Percentiles rank a stretch among this genome's conserved stretches.
Evolutionary conservation across 2,113 vertebrate species (phyloP).

Genomic region (Oryzias woworae): DNA sequence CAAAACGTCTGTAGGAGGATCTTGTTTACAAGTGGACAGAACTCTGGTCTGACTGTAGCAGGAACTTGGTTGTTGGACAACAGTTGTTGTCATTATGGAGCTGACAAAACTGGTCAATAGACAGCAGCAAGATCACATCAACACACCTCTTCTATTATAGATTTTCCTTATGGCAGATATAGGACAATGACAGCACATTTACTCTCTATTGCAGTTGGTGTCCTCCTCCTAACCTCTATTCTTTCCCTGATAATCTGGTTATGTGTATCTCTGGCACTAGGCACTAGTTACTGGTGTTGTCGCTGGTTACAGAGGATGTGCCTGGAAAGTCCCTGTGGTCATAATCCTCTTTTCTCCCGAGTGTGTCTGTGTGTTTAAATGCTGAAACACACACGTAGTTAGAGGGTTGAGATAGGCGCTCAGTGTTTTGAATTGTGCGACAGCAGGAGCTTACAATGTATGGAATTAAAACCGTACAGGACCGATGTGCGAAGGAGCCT

Average conservation of each 20-base stretch:
- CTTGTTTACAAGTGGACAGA: too few species aligned
- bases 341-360: conserved; percentile 52
- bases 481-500: not conserved
- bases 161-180: too few species aligned
- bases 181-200: conserved; percentile 12
- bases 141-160: too few species aligned
- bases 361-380: conserved; percentile 21
- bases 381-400: not conserved
- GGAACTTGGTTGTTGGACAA: too few species aligned
- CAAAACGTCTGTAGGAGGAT: too few species aligned
- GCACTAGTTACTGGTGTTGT: conserved; percentile 21
- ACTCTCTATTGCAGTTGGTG: conserved; percentile 14
- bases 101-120: too few species aligned
- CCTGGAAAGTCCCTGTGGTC: conserved; percentile 49
- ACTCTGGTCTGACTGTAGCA: too few species aligned
- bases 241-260: conserved; percentile 62
- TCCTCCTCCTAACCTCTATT: conserved; percentile 49
- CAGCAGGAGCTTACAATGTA: conserved; percentile 1
- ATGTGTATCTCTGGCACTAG: conserved; percentile 41
- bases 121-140: too few species aligned
- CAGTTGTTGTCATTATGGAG: too few species aligned
- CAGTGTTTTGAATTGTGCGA: conserved; percentile 17
- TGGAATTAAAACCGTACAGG: not conserved
- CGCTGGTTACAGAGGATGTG: conserved; percentile 16
- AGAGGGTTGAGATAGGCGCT: conserved; percentile 2